Conservation (phyloP, 2,888 invertebrate species). For the Caenorhabditis becei region DNA sequence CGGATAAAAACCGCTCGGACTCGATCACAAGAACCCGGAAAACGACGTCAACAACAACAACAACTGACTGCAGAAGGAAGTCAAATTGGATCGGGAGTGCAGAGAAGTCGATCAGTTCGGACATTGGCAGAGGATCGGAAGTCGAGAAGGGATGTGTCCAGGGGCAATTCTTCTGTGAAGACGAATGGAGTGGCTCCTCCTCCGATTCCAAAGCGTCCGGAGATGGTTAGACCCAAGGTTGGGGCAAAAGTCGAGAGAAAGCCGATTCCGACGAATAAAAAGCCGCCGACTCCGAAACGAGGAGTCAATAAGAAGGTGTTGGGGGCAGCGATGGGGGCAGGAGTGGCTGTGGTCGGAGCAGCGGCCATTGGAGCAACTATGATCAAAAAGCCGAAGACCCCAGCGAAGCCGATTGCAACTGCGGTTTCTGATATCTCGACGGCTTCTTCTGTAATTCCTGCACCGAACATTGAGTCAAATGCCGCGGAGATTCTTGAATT, state of each 20-base stretch:
- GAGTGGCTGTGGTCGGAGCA: conserved; percentile 36
- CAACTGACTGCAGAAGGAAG: too few relatives aligned
- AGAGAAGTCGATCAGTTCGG: conserved; percentile 45
- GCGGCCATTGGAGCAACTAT: conserved; percentile 28
- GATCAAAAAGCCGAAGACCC: conserved; percentile 22
- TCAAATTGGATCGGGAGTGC: conserved; percentile 16
- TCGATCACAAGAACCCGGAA: conserved; percentile 56
- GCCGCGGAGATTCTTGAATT: conserved; percentile 59
- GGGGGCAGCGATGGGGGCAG: conserved; percentile 32
- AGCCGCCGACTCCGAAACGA: conserved; percentile 45
- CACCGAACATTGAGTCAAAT: conserved; percentile 29
- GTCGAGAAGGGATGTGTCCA: conserved; percentile 28
- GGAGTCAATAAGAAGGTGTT: conserved; percentile 28
- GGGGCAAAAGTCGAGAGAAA: conserved; percentile 1
- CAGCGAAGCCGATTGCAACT: conserved; percentile 40
- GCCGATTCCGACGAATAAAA: conserved; percentile 22
- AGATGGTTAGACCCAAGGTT: conserved; percentile 16
- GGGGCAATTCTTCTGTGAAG: background rate
- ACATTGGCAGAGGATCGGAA: conserved; percentile 41
- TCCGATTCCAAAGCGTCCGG: conserved; percentile 17
- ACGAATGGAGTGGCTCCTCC: background rate
- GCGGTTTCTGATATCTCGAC: conserved; percentile 26
- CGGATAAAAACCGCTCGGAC: conserved; percentile 61
- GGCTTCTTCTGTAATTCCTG: conserved; percentile 49
- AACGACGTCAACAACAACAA: background rate